A percentile compares a stretch with the other conserved stretches of the same genome.
These are phyloP conservation scores for Pteropus rufus DNA, from an alignment of 2,797 vertebrate genomes.

Conservation along the genomic window DNA sequence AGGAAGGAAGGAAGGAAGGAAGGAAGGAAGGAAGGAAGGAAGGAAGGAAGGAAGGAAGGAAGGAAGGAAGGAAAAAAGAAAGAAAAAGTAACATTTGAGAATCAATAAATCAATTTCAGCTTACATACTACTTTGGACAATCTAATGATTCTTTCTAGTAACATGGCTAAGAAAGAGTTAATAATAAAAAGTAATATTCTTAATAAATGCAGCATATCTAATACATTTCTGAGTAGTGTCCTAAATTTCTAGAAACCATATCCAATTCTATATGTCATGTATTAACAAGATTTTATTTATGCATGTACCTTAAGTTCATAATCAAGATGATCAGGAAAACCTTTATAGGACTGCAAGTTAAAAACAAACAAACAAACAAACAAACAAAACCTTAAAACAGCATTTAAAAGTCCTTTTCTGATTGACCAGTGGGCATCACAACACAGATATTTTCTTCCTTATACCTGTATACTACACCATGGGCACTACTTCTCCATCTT, in stretches of 20 bases:
- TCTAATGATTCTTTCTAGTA: neutral
- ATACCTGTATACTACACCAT: fast-evolving
- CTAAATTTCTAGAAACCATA: neutral
- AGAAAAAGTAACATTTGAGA: neutral
- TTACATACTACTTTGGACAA: neutral
- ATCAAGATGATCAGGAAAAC: neutral
- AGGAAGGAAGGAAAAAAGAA: no score
- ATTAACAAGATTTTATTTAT: neutral
- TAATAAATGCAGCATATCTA: neutral
- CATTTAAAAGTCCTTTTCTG: neutral
- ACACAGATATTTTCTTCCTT: neutral
- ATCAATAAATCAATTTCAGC: neutral
- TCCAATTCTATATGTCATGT: neutral
- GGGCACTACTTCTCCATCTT: neutral
- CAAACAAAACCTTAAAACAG: neutral
- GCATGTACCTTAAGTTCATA: neutral
- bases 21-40: no score
- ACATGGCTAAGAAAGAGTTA: neutral
- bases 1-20: no score
- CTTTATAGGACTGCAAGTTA: neutral
- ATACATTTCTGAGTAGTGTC: neutral
- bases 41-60: neutral
- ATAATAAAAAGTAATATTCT: neutral
- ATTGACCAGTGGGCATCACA: neutral
- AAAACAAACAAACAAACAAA: neutral